Evolutionary conservation across 1,140 invertebrate genomes (phyloP), one percentile per base, ranked within the genome.

Genomic region (Proctacanthus coquilletti): DNA sequence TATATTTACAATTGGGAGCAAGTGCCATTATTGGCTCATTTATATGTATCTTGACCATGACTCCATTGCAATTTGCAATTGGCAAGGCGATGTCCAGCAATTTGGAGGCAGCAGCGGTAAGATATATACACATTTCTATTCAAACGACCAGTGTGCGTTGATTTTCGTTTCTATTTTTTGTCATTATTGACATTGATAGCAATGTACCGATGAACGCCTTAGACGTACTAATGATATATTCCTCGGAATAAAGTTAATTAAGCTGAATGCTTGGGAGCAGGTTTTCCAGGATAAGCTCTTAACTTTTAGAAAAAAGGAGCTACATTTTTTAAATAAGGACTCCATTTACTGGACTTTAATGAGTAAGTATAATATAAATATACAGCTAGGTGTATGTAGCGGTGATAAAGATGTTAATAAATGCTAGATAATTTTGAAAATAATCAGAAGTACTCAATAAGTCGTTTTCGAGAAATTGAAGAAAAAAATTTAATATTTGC

Each of bases 231-330:
- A 79, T 40, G 84, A 88, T 61, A 70, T 84, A 33, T 60, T 91
- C 19, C 75, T 84, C 52, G 81, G 81, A 5, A 84, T 88, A 13
- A 77, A 77, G 56, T 64, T 84, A 3, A 71, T 89, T 9, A 89
- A 89, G 51, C 62, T 89, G 3, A 75, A 80, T 51, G 80, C 78
- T 10, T 88, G 84, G 84, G 84, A 88, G 60, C 65, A 70, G 23
- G 62, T 77, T 2, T 87, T 84, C 50, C 63, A 72, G 14, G 59
- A 74, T 40, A 71, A 72, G 47, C 76, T 88, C 45, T 58, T 69
- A 34, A 56, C 63, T 30, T 64, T 77, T 2, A 64, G 85, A 37
- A 61, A 74, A 44, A 69, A 74, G 39, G 85, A 91, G 61, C 52
- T 88, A 3, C 70, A 71, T 45, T 66, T 72, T 41, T 58, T 89